Evolutionary conservation across 2,797 vertebrate genomes (phyloP).

Genomic region (Myiotriccus ornatus): DNA sequence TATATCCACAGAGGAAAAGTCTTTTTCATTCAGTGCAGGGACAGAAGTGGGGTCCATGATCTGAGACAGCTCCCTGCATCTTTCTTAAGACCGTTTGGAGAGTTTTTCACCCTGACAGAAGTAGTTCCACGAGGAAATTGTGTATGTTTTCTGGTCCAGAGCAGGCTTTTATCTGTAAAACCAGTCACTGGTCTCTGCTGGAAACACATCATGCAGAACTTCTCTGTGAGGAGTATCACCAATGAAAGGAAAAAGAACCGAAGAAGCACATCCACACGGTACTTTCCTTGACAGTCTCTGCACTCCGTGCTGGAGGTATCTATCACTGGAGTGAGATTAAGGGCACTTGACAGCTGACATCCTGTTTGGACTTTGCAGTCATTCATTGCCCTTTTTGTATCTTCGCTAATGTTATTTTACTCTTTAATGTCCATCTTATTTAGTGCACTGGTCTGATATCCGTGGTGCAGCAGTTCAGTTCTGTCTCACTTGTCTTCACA

Average conservation of each 20-base stretch:
- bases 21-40: neutral
- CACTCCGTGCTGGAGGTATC: neutral
- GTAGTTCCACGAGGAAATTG: neutral
- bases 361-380: neutral
- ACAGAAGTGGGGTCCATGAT: neutral
- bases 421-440: neutral
- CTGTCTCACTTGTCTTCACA: neutral
- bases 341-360: neutral
- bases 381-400: neutral
- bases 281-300: neutral
- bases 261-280: neutral
- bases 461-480: neutral
- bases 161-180: neutral
- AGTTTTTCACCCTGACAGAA: neutral
- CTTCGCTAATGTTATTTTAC: neutral
- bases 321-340: neutral
- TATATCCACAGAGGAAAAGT: neutral
- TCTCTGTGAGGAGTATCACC: neutral
- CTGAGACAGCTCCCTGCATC: neutral
- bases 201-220: neutral
- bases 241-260: neutral
- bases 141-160: neutral
- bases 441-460: neutral
- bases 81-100: neutral
- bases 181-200: neutral